Conservation (phyloP, 2,797 vertebrate species). For the Microhierax caerulescens region DNA sequence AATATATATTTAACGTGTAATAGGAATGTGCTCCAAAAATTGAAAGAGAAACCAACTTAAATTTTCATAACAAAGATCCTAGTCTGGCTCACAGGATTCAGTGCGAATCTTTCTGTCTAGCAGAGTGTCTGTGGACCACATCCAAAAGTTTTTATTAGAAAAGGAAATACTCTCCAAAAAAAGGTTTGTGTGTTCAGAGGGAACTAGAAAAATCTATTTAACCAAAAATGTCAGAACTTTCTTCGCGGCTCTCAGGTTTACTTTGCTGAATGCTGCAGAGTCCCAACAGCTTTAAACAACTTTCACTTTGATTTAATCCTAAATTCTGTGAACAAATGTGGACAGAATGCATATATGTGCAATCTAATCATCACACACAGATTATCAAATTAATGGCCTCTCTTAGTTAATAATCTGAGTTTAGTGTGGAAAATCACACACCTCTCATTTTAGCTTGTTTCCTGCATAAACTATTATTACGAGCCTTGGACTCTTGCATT, state of each 20-base stretch:
- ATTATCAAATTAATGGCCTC: background rate
- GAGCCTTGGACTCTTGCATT: background rate
- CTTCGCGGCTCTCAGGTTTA: background rate
- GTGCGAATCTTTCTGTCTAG: background rate
- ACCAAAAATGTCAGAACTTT: background rate
- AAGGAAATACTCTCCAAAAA: background rate
- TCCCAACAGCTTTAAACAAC: background rate
- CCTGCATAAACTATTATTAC: background rate
- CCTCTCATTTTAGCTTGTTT: background rate
- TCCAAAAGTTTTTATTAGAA: background rate
- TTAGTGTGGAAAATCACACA: background rate
- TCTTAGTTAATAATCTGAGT: constrained; percentile 14
- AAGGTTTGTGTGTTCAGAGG: background rate
- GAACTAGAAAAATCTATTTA: background rate
- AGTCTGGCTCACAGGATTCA: background rate
- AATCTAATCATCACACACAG: background rate
- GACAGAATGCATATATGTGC: background rate
- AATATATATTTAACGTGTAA: background rate
- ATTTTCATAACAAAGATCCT: background rate
- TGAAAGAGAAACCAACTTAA: accelerated
- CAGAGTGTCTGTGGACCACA: background rate
- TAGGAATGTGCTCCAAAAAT: background rate
- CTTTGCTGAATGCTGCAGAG: background rate
- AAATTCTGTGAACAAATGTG: background rate
- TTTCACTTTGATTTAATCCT: background rate